Evolutionary conservation across 1,140 invertebrate species (phyloP), one percentile per base, ranked within the genome.

Genomic region (Pseudobourletiella spinata): DNA sequence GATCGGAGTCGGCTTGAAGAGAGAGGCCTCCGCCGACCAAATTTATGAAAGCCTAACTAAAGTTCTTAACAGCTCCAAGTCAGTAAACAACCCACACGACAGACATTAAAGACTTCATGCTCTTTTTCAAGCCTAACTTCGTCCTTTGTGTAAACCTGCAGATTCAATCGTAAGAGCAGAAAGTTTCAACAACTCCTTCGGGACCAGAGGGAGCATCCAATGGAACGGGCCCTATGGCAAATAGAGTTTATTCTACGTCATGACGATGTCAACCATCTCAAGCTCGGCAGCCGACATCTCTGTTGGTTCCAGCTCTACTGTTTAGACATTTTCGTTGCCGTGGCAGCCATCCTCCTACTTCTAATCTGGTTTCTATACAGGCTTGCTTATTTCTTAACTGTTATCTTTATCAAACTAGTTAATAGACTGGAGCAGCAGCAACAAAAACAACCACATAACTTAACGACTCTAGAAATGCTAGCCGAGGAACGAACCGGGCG

Each of bases 241-340:
- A 72, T 76, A 2, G 76, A 79, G 59, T 77, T 77, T 44, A 65
- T 78, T 14, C 51, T 76, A 14, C 63, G 74, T 1, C 73, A 78
- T 6, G 68, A 72, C 22, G 76, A 76, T 6, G 76, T 74, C 15
- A 46, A 63, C 0, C 75, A 76, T 39, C 59, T 77, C 22, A 60
- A 62, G 59, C 28, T 59, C 24, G 44, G 55, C 3, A 63, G 54
- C 16, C 29, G 61, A 18, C 29, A 67, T 39, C 54, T 71, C 25
- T 51, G 57, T 35, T 61, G 54, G 25, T 68, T 64, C 48, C 70
- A 71, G 57, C 35, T 61, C 29, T 58, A 56, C 52, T 61, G 69
- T 48, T 20, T 71, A 20, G 67, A 71, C 32, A 57, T 71, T 11
- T 15, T 62, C 28, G 24, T 61, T 0, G 39, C 18, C 2, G 15